Percentiles rank a stretch among this genome's conserved stretches.
Evolutionary conservation across 2,797 vertebrate genomes (phyloP).

Genomic region (Amphiprion clarkii): DNA sequence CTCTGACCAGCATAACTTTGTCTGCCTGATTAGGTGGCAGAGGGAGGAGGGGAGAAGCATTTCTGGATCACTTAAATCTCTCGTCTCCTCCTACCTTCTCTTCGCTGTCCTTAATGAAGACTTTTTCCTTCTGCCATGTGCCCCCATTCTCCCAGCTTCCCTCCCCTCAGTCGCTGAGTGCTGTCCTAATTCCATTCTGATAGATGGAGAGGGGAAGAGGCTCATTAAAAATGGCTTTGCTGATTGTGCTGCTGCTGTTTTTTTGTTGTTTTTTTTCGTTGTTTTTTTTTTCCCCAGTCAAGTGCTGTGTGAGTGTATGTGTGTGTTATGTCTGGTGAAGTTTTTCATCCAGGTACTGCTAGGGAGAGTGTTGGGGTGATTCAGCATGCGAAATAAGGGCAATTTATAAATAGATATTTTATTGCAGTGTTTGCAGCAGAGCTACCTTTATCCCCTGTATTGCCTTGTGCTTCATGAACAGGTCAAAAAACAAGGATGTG

Average conservation of each 20-base stretch:
- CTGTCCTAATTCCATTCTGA: constrained; percentile 78
- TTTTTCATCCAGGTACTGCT: constrained; percentile 31
- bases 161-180: constrained; percentile 65
- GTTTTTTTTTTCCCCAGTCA: constrained; percentile 5
- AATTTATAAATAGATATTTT: constrained; percentile 26
- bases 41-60: constrained; percentile 30
- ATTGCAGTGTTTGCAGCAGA: constrained; percentile 5
- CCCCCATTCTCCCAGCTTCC: constrained; percentile 67
- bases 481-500: not conserved
- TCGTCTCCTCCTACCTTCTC: constrained; percentile 51
- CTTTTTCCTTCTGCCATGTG: constrained; percentile 61
- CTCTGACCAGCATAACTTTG: constrained; percentile 75
- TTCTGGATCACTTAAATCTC: constrained; percentile 63
- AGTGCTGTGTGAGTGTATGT: constrained; percentile 22
- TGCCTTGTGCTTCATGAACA: not conserved
- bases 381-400: constrained; percentile 21
- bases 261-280: not conserved
- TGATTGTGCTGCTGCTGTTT: constrained; percentile 63
- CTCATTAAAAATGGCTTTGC: constrained; percentile 79
- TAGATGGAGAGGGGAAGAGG: constrained; percentile 67
- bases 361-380: constrained; percentile 6
- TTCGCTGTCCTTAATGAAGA: constrained; percentile 77
- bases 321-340: constrained; percentile 35
- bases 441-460: not conserved
- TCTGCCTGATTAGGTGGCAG: constrained; percentile 70